phyloP scores from a whole-genome alignment of 2,113 vertebrate genomes.

The Recurvirostra avosetta region DNA sequence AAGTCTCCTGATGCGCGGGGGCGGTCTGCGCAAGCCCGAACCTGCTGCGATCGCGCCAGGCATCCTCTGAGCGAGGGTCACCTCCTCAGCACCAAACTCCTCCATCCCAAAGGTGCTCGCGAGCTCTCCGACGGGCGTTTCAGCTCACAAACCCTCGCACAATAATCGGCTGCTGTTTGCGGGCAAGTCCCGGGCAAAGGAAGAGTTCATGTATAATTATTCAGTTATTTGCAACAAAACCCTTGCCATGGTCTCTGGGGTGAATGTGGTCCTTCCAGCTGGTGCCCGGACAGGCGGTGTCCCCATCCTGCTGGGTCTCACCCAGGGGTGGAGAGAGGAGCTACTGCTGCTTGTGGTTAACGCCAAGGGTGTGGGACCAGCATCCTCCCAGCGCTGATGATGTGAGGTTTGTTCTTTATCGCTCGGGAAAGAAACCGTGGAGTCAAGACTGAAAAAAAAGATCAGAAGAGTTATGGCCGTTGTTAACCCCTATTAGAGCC shows the following conservation, averaged over 20 bases:
- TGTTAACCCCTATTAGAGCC: background rate
- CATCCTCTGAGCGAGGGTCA: accelerated
- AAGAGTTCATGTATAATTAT: background rate
- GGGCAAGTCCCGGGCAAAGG: background rate
- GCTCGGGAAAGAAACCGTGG: accelerated
- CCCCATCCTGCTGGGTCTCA: background rate
- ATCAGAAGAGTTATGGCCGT: background rate
- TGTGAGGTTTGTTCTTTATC: background rate
- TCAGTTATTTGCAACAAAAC: background rate
- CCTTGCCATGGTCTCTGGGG: accelerated
- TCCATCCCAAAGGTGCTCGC: background rate
- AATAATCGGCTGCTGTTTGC: background rate
- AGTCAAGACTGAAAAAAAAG: background rate
- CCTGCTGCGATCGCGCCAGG: accelerated
- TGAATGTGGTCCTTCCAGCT: background rate
- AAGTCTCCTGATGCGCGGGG: background rate
- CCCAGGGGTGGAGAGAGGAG: background rate
- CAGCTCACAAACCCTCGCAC: background rate
- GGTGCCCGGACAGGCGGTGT: accelerated
- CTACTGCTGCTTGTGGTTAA: background rate
- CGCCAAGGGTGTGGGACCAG: background rate
- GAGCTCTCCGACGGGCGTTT: background rate
- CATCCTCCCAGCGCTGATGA: background rate
- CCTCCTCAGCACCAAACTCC: accelerated
- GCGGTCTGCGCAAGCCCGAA: background rate